phyloP scores from a whole-genome alignment of 1,140 invertebrate genomes.

The Nasonia longicornis region DNA sequence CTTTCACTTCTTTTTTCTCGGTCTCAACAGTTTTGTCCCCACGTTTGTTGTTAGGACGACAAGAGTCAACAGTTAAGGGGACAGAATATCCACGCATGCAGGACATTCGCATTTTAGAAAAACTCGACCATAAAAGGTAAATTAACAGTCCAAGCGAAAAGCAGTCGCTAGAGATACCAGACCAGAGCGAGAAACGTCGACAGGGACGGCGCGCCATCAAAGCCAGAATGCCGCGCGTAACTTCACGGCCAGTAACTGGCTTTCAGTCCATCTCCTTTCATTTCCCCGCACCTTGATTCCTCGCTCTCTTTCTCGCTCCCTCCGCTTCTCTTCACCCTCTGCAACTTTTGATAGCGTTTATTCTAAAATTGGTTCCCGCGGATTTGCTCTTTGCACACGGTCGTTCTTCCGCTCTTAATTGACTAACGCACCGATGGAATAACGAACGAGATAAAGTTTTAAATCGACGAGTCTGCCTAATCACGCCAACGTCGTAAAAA shows the following conservation, averaged over 20 bases:
- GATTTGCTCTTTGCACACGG: not conserved
- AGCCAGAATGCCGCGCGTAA: not conserved
- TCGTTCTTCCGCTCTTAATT: not conserved
- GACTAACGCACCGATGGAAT: not conserved
- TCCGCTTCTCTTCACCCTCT: not conserved
- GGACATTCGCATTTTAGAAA: no score
- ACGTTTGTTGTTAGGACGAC: not conserved
- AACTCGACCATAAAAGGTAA: not conserved
- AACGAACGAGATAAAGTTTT: not conserved
- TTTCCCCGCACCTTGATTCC: not conserved
- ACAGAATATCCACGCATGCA: not conserved
- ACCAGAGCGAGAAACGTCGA: not conserved
- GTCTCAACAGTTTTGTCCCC: not conserved
- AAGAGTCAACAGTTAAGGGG: not conserved
- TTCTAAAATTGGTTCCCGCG: not conserved
- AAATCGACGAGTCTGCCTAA: no score
- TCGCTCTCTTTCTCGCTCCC: not conserved
- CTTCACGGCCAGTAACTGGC: constrained; percentile 3
- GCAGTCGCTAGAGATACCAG: no score
- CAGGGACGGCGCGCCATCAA: not conserved
- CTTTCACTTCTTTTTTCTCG: not conserved
- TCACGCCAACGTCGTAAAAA: no score
- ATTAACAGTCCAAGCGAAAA: not conserved
- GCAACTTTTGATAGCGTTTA: not conserved
- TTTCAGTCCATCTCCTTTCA: not conserved